phyloP scores from a whole-genome alignment of 2,888 invertebrate genomes.

The Catocala fraxini region DNA sequence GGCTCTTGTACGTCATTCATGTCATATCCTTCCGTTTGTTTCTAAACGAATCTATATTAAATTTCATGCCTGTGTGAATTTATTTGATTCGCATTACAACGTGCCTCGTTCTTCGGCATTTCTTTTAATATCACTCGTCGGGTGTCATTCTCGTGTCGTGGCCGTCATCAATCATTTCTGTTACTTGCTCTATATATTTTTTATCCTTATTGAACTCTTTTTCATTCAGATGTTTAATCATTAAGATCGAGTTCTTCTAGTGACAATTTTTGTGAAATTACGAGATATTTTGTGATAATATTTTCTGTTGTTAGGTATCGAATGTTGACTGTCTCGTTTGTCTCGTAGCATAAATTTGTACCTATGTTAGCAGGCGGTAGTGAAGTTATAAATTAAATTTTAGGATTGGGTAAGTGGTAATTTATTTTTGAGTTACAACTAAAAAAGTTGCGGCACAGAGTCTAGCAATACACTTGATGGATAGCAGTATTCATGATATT shows the following conservation, averaged over 20 bases:
- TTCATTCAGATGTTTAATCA: slow-evolving; percentile 43
- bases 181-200: slow-evolving; percentile 48
- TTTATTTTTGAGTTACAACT: too few relatives aligned
- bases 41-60: slow-evolving; percentile 41
- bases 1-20: slow-evolving; percentile 31
- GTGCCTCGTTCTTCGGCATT: slow-evolving; percentile 22
- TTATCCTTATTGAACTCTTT: slow-evolving; percentile 50
- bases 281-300: background rate
- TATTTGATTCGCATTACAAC: slow-evolving; percentile 49
- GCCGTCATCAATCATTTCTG: slow-evolving; percentile 47
- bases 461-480: too few relatives aligned
- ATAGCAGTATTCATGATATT: too few relatives aligned
- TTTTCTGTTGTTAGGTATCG: too few relatives aligned
- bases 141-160: slow-evolving; percentile 36
- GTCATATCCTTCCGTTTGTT: slow-evolving; percentile 42
- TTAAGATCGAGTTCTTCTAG: slow-evolving; percentile 28
- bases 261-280: slow-evolving; percentile 2
- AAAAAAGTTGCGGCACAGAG: too few relatives aligned
- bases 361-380: too few relatives aligned
- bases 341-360: too few relatives aligned
- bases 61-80: slow-evolving; percentile 48
- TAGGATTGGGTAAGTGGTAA: too few relatives aligned
- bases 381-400: too few relatives aligned
- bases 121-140: slow-evolving; percentile 46
- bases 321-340: too few relatives aligned